phyloP scores from a whole-genome alignment of 2,888 invertebrate species.

The Cybosia mesomella region DNA sequence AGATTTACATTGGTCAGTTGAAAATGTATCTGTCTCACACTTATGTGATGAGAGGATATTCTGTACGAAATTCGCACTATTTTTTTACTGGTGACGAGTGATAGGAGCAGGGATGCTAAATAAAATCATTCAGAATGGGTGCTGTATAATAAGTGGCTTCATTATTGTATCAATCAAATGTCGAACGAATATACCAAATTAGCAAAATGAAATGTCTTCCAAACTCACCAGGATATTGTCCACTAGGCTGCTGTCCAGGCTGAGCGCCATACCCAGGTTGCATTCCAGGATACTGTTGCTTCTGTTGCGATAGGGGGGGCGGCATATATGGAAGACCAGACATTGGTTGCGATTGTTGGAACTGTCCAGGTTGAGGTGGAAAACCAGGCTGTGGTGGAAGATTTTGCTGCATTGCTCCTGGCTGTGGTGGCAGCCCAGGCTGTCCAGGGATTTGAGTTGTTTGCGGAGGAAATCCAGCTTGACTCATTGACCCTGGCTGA shows the following conservation, averaged over 20 bases:
- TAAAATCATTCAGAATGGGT: too few species aligned
- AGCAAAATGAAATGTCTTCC: not conserved
- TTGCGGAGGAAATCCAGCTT: conserved; percentile 30
- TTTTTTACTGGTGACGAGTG: too few species aligned
- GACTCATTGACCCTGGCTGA: conserved; percentile 32
- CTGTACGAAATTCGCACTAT: too few species aligned
- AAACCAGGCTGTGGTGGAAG: conserved; percentile 34
- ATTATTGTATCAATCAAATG: not conserved
- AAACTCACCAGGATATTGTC: conserved; percentile 65
- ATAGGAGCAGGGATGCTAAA: too few species aligned
- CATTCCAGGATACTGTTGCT: conserved; percentile 65
- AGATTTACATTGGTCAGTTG: not conserved
- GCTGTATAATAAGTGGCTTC: not conserved
- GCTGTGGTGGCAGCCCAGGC: conserved; percentile 32
- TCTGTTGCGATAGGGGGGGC: conserved; percentile 73
- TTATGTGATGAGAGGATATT: too few species aligned
- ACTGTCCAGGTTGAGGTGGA: conserved; percentile 51
- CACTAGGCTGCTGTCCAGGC: conserved; percentile 59
- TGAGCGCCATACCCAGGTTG: conserved; percentile 64
- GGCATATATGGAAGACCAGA: conserved; percentile 73
- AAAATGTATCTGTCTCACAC: too few species aligned
- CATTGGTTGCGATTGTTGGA: conserved; percentile 40
- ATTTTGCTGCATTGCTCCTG: conserved; percentile 19
- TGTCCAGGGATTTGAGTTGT: conserved; percentile 31
- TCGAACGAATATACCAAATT: too few species aligned